Base-by-base conservation (phyloP, 2,797 vertebrate genomes). In the Allobates femoralis region DNA sequence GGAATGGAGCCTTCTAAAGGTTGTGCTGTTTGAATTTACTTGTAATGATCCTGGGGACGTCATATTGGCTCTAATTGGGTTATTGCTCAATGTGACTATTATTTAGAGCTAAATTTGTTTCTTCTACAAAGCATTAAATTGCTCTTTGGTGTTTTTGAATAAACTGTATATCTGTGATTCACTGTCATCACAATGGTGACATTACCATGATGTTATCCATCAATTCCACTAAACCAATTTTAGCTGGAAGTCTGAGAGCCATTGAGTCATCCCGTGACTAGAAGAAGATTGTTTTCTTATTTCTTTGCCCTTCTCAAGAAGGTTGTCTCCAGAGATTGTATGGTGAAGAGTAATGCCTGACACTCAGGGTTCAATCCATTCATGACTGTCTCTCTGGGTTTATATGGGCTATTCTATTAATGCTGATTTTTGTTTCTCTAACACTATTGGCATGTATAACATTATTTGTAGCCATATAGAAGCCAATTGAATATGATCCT, bases 21-120 rank as follows among this genome's bases (percentile, higher is more conserved):
- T 64, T 76, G 58, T 51, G 56, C 41, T 77, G 53, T 84, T 64
- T 84, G 46, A 58, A 77, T 50, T 66, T 19, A 6, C 21, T 34
- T 53, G 56, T 84, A 84, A 84, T 84, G 58, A 77, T 84, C 58
- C 32, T 34, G 23, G 37, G 71, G 75, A 30, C 18, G 28, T 53
- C 30, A 34, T 3, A 77, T 53, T 77, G 26, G 55, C 50, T 50
- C 37, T 50, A 74, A 74, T 74, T 74, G 34, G 71, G 71, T 74
- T 74, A 50, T 74, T 74, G 41, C 67, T 71, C 67, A 41, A 41
- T 19, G 23, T 26, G 34, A 67, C 50, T 67, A 67, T 67, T 81
- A 66, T 67, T 81, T 51, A 81, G 32, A 6, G n/a, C 21, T 80
- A 80, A 71, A 69, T 1, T 34, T 23, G 34, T 58, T 53, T 41